Base-by-base conservation (phyloP, 64 coral and sea anemone species). In the Montipora efflorescens region DNA sequence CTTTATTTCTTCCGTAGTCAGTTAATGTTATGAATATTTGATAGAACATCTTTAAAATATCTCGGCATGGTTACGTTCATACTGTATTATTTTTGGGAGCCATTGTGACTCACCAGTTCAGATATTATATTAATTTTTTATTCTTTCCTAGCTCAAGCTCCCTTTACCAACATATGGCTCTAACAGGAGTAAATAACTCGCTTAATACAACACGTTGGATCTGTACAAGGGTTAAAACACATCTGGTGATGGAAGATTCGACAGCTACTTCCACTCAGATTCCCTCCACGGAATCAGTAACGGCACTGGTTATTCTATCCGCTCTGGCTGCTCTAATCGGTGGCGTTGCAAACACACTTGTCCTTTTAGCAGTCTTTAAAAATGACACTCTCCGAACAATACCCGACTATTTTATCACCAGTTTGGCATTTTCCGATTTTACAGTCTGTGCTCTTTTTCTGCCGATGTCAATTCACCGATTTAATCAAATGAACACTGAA, bases 361-460 rank as follows among this genome's bases (percentile, higher is more conserved):
- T 82, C 11, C 51, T 82, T 22, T 9, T 82, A 15, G 79, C 79
- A 10, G 55, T 82, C 53, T 18, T 25, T 9, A 82, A 45, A 61
- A 59, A 57, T 6, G 22, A 45, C 10, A 12, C 0, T 9, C 21
- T 82, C 5, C 79, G 79, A 3, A 82, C 18, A 10, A 82, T 82
- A 1, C 79, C 79, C 10, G 79, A 82, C 44, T 18, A 45, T 55
- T 59, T 82, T 55, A 82, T 82, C 8, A 25, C 79, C 7, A 80
- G 78, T 22, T 55, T 80, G 78, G 78, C 78, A 21, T 8, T 80
- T 22, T 80, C 78, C 20, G 78, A 80, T 11, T 22, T 80, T 58
- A 20, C 48, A 21, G 78, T 80, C 78, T 80, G 78, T 12, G 5
- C 47, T 19, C 11, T 80, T 7, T 80, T 2, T 58, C 9, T 80